phyloP scores from a whole-genome alignment of 1,140 invertebrate species.

The Varroa destructor region DNA sequence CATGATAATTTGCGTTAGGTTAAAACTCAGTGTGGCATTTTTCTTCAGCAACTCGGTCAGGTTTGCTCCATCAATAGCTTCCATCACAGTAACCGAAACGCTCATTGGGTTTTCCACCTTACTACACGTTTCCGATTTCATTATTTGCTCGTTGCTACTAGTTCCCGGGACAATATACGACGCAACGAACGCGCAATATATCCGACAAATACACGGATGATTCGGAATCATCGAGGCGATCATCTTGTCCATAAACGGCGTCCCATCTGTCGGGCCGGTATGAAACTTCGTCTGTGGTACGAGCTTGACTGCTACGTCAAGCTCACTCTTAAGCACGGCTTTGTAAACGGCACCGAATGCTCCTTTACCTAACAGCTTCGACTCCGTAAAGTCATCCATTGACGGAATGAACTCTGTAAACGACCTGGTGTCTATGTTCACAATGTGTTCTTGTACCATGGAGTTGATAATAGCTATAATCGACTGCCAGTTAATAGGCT shows the following conservation, averaged over 20 bases:
- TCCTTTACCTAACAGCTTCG: background rate
- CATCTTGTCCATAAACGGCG: conserved; percentile 17
- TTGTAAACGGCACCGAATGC: conserved; percentile 23
- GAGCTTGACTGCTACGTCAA: conserved; percentile 16
- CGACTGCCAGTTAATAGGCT: background rate
- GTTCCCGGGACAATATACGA: background rate
- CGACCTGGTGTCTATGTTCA: background rate
- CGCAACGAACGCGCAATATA: conserved; percentile 13
- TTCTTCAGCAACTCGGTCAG: background rate
- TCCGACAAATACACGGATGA: conserved; percentile 14
- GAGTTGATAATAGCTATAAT: background rate
- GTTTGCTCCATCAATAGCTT: conserved; percentile 8
- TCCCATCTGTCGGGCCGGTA: background rate
- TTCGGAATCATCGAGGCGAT: conserved; percentile 3
- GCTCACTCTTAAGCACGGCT: background rate
- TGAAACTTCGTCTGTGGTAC: background rate
- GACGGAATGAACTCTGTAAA: background rate
- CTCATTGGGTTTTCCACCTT: too few species aligned
- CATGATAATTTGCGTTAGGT: background rate
- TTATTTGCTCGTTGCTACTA: too few species aligned
- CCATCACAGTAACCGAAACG: conserved; percentile 13
- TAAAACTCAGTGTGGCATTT: background rate
- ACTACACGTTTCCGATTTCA: background rate
- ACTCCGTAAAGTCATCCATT: background rate
- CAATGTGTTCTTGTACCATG: background rate